Conservation (phyloP, 2,113 vertebrate species). For the Tamias sibiricus region DNA sequence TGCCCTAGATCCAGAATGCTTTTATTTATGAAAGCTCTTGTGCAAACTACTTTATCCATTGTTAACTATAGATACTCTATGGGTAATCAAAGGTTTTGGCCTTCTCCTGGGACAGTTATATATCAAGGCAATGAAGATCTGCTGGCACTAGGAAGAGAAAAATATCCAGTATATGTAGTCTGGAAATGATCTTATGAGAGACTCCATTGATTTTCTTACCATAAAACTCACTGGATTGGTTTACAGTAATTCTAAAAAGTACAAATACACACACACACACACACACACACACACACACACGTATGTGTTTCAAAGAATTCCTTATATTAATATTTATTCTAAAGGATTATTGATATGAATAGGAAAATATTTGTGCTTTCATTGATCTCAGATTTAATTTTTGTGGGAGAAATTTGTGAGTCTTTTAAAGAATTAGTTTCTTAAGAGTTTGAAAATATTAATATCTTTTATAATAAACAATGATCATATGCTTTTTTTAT, state of each 20-base stretch:
- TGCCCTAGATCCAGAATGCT: neutral
- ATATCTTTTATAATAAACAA: neutral
- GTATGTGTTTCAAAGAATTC: neutral
- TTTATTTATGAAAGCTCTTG: neutral
- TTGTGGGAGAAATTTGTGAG: neutral
- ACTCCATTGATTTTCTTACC: neutral
- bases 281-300: neutral
- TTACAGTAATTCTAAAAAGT: neutral
- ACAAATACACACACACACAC: neutral
- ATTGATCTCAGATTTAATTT: neutral
- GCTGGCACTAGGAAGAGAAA: neutral
- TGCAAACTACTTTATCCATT: neutral
- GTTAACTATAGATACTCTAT: neutral
- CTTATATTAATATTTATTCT: neutral
- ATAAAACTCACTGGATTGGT: neutral
- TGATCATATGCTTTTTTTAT: neutral
- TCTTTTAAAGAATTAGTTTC: neutral
- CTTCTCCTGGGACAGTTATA: neutral
- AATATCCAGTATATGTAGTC: neutral
- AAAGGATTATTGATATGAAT: neutral
- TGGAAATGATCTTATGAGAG: neutral
- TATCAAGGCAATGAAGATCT: neutral
- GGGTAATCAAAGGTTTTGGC: neutral
- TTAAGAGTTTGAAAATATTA: neutral
- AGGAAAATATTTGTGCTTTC: neutral